Conservation (phyloP, 2,113 vertebrate species). For the Zosterops lateralis region DNA sequence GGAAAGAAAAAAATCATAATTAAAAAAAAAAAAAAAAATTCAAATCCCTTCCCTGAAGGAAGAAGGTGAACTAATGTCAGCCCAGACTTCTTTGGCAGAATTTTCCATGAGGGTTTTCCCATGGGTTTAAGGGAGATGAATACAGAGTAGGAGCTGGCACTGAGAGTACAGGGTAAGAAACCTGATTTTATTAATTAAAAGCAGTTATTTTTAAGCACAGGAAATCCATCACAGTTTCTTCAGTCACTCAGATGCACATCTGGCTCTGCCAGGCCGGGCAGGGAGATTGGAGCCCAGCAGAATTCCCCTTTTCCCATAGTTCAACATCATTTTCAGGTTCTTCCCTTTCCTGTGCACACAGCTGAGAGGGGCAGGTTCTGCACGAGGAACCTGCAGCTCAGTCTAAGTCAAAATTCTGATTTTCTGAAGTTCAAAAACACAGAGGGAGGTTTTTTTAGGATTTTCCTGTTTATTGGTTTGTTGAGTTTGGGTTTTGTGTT, state of each 20-base stretch:
- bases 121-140: not conserved
- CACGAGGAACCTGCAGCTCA: not conserved
- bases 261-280: not conserved
- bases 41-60: not conserved
- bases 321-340: fast-evolving
- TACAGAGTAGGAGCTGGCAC: not conserved
- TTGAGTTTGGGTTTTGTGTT: not conserved
- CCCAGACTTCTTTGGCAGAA: not conserved
- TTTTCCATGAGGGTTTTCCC: not conserved
- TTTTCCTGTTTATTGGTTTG: not conserved
- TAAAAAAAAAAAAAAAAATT: not conserved
- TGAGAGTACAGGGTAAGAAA: not conserved
- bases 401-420: not conserved
- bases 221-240: not conserved
- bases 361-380: not conserved
- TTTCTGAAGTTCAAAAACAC: not conserved
- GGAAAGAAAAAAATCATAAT: not conserved
- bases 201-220: not conserved
- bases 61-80: not conserved
- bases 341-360: not conserved
- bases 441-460: too few relatives aligned
- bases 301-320: not conserved
- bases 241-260: not conserved
- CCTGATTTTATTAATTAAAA: fast-evolving
- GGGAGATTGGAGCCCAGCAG: not conserved